These are phyloP conservation scores for Aviceda subcristata DNA, from an alignment of 2,113 vertebrate species.

Conservation along the genomic window DNA sequence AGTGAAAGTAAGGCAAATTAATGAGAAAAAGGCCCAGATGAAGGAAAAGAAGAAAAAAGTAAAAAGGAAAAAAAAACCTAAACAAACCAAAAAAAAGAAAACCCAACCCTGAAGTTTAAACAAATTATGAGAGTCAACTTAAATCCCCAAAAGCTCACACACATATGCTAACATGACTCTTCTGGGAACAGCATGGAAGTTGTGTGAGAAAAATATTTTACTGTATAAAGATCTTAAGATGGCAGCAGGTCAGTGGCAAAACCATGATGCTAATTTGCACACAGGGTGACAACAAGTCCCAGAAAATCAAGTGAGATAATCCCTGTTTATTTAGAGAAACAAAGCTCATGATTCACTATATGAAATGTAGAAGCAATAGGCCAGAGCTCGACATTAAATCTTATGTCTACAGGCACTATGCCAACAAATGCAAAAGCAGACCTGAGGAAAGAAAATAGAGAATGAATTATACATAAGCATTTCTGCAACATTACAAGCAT, in stretches of 20 bases:
- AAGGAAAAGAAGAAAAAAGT: neutral
- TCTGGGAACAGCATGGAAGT: neutral
- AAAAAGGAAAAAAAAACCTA: neutral
- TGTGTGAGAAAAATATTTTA: neutral
- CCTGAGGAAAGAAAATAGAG: neutral
- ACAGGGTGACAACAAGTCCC: neutral
- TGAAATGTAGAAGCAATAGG: neutral
- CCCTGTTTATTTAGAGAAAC: neutral
- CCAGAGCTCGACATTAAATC: neutral
- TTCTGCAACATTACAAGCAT: neutral
- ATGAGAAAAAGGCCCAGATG: neutral
- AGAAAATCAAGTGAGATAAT: neutral
- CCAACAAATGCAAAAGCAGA: neutral
- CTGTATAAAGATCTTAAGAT: neutral
- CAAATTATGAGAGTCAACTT: neutral
- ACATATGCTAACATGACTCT: neutral
- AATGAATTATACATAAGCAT: neutral
- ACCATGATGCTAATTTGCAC: neutral
- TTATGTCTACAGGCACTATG: neutral
- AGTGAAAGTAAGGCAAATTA: neutral
- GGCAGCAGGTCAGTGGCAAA: neutral
- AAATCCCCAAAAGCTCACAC: neutral
- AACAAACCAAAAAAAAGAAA: neutral
- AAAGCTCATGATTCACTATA: neutral
- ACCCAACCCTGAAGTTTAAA: neutral